These are phyloP conservation scores for Thymelicus sylvestris DNA, from an alignment of 2,888 invertebrate genomes.

Conservation along the genomic window DNA sequence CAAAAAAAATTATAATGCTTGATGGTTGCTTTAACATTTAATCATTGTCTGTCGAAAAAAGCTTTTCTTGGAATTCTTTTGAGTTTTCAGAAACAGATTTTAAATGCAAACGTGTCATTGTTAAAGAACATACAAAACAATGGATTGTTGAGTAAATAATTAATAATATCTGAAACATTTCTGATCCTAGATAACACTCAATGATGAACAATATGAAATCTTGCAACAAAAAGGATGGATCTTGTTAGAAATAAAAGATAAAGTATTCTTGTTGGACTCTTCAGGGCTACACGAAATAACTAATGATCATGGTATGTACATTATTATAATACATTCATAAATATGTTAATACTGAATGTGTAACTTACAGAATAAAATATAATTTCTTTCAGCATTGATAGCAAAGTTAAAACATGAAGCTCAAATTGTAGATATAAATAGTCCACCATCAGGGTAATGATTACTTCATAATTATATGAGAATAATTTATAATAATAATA, in stretches of 20 bases:
- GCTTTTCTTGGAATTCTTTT: too few relatives aligned
- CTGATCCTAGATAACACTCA: slow-evolving; percentile 65
- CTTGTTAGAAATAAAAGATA: slow-evolving; percentile 66
- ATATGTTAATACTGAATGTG: too few relatives aligned
- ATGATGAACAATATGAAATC: slow-evolving; percentile 69
- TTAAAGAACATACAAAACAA: too few relatives aligned
- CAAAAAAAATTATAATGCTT: background rate
- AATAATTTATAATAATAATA: background rate
- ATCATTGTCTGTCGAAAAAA: too few relatives aligned
- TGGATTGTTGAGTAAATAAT: too few relatives aligned
- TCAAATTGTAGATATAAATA: background rate
- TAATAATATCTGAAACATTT: background rate
- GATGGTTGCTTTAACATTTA: too few relatives aligned
- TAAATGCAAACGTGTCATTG: too few relatives aligned
- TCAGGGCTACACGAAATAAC: slow-evolving; percentile 75
- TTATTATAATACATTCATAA: too few relatives aligned
- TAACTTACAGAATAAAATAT: too few relatives aligned
- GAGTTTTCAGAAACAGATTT: too few relatives aligned
- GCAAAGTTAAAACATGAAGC: background rate
- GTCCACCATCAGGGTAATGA: background rate
- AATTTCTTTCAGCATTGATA: slow-evolving; percentile 4
- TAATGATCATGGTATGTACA: slow-evolving; percentile 62
- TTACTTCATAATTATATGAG: background rate
- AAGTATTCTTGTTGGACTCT: slow-evolving; percentile 68
- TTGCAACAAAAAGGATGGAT: slow-evolving; percentile 77